Conservation (phyloP, 2,797 vertebrate species). For the Cuculus canorus region DNA sequence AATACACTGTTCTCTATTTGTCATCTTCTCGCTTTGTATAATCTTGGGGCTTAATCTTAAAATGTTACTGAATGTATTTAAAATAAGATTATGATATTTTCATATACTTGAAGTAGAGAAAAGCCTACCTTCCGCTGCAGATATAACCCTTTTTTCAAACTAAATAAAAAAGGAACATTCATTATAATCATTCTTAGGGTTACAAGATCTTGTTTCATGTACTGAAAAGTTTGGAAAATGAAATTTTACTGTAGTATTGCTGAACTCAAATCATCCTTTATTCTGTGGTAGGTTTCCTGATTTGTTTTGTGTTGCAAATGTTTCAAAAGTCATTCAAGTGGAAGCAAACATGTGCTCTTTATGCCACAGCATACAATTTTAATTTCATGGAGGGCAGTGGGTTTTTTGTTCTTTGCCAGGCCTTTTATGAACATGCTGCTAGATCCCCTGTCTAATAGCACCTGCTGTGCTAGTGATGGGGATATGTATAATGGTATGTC, state of each 20-base stretch:
- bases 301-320: background rate
- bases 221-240: background rate
- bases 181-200: background rate
- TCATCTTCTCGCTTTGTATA: background rate
- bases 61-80: background rate
- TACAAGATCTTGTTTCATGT: background rate
- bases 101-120: background rate
- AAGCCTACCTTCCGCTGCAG: background rate
- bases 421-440: conserved; percentile 55
- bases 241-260: background rate
- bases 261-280: background rate
- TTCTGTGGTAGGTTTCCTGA: background rate
- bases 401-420: conserved; percentile 47
- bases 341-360: conserved; percentile 35
- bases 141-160: background rate
- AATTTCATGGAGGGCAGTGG: conserved; percentile 30
- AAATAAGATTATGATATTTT: background rate
- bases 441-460: conserved; percentile 34
- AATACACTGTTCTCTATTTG: background rate
- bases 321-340: conserved; percentile 13
- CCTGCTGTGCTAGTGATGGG: conserved; percentile 56
- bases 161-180: background rate
- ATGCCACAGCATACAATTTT: conserved; percentile 20
- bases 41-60: background rate
- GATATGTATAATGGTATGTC: conserved; percentile 38